Evolutionary conservation across 2,113 vertebrate genomes (phyloP).

Genomic region (Sebastes fasciatus): DNA sequence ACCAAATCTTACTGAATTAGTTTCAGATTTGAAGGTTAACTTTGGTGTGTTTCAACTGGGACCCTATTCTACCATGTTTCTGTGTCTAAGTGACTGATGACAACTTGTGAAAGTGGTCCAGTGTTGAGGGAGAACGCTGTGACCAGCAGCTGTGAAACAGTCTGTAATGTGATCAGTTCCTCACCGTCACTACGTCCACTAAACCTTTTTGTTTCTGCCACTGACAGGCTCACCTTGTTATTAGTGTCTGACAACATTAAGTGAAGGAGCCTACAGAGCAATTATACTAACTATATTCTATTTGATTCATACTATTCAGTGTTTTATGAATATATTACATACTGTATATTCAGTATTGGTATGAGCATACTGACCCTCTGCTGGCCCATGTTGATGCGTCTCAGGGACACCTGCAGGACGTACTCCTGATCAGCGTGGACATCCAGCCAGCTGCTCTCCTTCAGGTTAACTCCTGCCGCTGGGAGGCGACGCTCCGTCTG

Average conservation of each 20-base stretch:
- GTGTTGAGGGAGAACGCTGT: too few species aligned
- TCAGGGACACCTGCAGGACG: conserved; percentile 93
- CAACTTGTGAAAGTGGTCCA: neutral
- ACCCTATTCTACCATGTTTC: neutral
- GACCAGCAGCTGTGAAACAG: neutral
- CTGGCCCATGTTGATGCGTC: conserved; percentile 85
- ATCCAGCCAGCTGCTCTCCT: conserved; percentile 89
- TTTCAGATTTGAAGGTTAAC: neutral
- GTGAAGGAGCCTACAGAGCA: too few species aligned
- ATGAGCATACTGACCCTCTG: conserved; percentile 86
- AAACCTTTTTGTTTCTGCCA: neutral
- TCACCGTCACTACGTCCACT: neutral
- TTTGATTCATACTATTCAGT: too few species aligned
- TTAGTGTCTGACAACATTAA: too few species aligned
- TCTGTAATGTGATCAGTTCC: neutral
- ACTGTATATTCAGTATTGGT: too few species aligned
- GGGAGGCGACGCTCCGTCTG: conserved; percentile 85
- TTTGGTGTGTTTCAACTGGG: neutral
- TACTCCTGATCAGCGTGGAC: conserved; percentile 98
- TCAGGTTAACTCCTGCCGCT: conserved; percentile 70
- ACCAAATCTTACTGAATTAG: neutral
- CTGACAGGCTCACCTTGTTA: too few species aligned
- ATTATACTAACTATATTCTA: too few species aligned
- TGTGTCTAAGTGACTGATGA: neutral
- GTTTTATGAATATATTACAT: too few species aligned